phyloP scores from a whole-genome alignment of 1,140 invertebrate genomes.

The Drosophila azteca region DNA sequence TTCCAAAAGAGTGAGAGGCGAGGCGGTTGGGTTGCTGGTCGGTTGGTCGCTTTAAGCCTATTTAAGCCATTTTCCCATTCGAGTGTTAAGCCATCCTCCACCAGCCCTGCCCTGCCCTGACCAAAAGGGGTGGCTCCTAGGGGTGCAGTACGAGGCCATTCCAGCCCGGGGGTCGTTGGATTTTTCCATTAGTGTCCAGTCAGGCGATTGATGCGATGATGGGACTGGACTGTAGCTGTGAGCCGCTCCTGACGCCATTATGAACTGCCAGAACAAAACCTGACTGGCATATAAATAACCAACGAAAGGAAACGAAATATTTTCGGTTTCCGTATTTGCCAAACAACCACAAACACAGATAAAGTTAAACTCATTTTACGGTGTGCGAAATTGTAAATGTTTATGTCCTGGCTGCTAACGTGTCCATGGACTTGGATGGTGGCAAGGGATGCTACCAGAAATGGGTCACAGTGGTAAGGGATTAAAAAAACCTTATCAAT shows the following conservation, averaged over 20 bases:
- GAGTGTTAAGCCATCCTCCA: constrained; percentile 50
- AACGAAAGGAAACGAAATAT: constrained; percentile 68
- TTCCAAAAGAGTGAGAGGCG: neutral
- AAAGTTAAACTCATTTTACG: constrained; percentile 81
- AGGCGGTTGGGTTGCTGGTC: neutral
- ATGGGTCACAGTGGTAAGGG: neutral
- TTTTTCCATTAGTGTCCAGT: constrained; percentile 80
- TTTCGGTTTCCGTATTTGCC: constrained; percentile 54
- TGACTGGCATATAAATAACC: constrained; percentile 81
- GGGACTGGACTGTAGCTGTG: constrained; percentile 3
- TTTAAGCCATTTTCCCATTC: constrained; percentile 54
- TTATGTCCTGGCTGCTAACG: constrained; percentile 46
- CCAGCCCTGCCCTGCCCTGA: neutral
- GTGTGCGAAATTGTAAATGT: constrained; percentile 80
- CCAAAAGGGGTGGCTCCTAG: constrained; percentile 8
- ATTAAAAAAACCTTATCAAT: too few relatives aligned
- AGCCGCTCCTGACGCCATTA: constrained; percentile 71
- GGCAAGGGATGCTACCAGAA: constrained; percentile 7
- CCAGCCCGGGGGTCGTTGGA: constrained; percentile 15
- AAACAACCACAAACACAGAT: constrained; percentile 80
- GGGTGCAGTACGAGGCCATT: neutral
- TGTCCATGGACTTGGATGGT: constrained; percentile 34
- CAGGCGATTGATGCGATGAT: constrained; percentile 69
- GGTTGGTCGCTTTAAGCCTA: constrained; percentile 48
- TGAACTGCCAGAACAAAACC: constrained; percentile 46